phyloP scores from a whole-genome alignment of 2,797 vertebrate species.

The Gallinago stenura region DNA sequence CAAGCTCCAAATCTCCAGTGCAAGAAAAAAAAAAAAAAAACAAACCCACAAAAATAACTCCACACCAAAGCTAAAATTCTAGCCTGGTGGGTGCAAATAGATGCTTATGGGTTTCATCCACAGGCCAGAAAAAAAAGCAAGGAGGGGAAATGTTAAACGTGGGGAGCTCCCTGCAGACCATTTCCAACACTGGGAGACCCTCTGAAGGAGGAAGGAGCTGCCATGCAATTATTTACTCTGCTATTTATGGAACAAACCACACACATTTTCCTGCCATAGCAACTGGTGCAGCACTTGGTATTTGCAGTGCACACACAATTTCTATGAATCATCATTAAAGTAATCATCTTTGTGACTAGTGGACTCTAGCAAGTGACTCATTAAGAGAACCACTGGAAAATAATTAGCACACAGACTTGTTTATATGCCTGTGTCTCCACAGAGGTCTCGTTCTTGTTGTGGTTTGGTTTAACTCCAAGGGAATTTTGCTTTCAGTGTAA shows the following conservation, averaged over 20 bases:
- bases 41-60: too few species aligned
- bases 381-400: constrained; percentile 55
- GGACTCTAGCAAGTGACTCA: constrained; percentile 53
- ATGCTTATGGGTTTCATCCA: background rate
- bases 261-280: constrained; percentile 29
- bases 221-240: constrained; percentile 25
- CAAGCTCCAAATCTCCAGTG: background rate
- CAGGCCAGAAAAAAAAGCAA: background rate
- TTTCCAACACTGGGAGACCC: background rate
- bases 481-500: constrained; percentile 49
- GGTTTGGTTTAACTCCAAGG: constrained; percentile 47
- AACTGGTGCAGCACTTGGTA: constrained; percentile 16
- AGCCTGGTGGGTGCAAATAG: background rate
- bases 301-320: constrained; percentile 5
- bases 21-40: background rate
- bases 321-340: constrained; percentile 62
- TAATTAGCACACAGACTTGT: constrained; percentile 38
- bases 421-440: background rate
- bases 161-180: background rate
- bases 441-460: background rate
- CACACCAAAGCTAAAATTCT: background rate
- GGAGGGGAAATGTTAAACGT: background rate
- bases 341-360: constrained; percentile 53
- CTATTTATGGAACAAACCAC: constrained; percentile 34
- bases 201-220: background rate